Percentiles rank a stretch among this genome's conserved stretches.
Conservation (phyloP, 2,888 invertebrate species). For the Tribolium freemani region DNA sequence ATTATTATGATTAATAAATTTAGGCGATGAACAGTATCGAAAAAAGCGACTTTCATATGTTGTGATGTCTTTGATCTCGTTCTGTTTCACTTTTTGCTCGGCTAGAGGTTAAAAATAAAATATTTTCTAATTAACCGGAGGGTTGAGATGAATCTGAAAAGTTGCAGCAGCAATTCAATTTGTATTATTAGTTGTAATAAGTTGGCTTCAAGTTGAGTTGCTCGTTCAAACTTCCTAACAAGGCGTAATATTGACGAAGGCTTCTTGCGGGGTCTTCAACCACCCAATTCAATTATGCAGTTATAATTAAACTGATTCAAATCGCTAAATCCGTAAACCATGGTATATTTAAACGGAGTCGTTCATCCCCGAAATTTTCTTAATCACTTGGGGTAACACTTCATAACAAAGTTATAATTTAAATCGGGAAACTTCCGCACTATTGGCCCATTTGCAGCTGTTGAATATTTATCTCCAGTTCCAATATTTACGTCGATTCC, state of each 20-base stretch:
- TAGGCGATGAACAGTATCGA: neutral
- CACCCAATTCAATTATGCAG: constrained; percentile 19
- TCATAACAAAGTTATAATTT: neutral
- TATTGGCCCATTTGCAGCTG: neutral
- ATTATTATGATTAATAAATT: neutral
- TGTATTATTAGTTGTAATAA: constrained; percentile 21
- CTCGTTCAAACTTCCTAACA: constrained; percentile 30
- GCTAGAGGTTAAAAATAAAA: too few relatives aligned
- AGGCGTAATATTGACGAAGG: constrained; percentile 11
- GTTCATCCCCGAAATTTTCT: constrained; percentile 7
- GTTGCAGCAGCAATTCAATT: constrained; percentile 1
- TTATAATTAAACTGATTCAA: constrained; percentile 28
- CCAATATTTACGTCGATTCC: constrained; percentile 1
- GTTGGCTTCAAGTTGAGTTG: neutral
- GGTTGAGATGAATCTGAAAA: neutral
- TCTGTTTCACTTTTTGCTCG: neutral
- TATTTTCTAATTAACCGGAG: neutral
- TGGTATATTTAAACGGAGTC: neutral
- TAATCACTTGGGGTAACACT: neutral
- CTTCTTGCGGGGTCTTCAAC: constrained; percentile 10
- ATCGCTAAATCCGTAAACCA: constrained; percentile 1
- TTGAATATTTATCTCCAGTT: constrained; percentile 6
- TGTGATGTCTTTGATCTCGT: neutral
- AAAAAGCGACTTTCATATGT: neutral
- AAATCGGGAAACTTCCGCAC: neutral